A percentile compares a stretch with the other conserved stretches of the same genome.
Conservation (phyloP, 2,797 vertebrate species). For the Danio choprae region DNA sequence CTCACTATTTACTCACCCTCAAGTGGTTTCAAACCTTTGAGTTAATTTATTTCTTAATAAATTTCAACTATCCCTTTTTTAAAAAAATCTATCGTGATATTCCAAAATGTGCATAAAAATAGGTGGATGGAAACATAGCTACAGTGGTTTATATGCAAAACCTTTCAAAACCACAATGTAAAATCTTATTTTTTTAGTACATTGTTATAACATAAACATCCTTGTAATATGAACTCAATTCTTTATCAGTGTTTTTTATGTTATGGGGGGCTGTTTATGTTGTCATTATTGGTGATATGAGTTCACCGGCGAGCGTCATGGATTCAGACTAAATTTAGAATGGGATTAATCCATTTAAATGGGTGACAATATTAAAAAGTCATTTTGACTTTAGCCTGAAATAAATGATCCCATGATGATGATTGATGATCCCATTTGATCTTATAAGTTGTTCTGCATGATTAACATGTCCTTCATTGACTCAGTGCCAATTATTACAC, state of each 20-base stretch:
- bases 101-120: no score
- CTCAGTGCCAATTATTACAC: constrained; percentile 1
- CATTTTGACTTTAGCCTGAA: background rate
- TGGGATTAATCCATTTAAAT: constrained; percentile 10
- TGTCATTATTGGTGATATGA: background rate
- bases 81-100: no score
- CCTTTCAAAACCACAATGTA: no score
- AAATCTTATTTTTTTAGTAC: no score
- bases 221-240: background rate
- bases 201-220: background rate
- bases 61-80: no score
- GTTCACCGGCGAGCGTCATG: background rate
- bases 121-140: no score
- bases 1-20: no score
- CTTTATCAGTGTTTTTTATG: background rate
- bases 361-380: background rate
- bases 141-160: no score
- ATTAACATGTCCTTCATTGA: constrained; percentile 11
- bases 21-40: no score
- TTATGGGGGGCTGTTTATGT: background rate
- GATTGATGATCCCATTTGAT: background rate
- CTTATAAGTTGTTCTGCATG: constrained; percentile 1
- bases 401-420: no score
- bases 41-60: no score
- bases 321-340: constrained; percentile 14